These are phyloP conservation scores for Lordiphosa collinella DNA, from an alignment of 1,140 invertebrate genomes.

Conservation along the genomic window DNA sequence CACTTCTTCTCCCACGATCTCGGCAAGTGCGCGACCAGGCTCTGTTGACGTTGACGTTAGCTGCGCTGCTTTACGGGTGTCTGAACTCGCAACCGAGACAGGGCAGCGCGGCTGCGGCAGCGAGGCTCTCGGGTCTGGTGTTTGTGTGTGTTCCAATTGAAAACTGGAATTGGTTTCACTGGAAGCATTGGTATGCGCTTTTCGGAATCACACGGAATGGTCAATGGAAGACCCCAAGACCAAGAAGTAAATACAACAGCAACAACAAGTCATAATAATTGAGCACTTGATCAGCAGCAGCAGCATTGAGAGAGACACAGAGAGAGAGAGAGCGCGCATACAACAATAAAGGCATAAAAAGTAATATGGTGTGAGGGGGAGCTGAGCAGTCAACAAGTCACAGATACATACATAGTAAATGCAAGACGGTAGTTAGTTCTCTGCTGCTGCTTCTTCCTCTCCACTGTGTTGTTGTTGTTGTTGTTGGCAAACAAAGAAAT, in stretches of 20 bases:
- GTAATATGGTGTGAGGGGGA: slow-evolving; percentile 17
- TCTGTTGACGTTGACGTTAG: slow-evolving; percentile 16
- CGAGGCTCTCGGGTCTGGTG: slow-evolving; percentile 5
- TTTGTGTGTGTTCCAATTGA: slow-evolving; percentile 62
- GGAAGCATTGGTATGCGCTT: slow-evolving; percentile 71
- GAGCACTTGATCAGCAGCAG: slow-evolving; percentile 65
- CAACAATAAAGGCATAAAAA: slow-evolving; percentile 8
- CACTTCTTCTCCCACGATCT: slow-evolving; percentile 25
- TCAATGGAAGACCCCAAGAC: slow-evolving; percentile 57
- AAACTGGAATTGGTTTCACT: slow-evolving; percentile 77
- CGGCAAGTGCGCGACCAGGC: slow-evolving; percentile 31
- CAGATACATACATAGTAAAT: slow-evolving; percentile 30
- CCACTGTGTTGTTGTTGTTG: slow-evolving; percentile 25
- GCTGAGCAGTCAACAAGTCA: slow-evolving; percentile 61
- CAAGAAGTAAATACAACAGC: slow-evolving; percentile 35
- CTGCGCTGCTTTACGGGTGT: slow-evolving; percentile 60
- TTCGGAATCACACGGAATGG: slow-evolving; percentile 68
- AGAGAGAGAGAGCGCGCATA: slow-evolving; percentile 6
- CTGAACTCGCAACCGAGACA: slow-evolving; percentile 33
- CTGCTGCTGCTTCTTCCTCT: slow-evolving; percentile 15
- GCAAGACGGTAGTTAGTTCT: slow-evolving; percentile 17
- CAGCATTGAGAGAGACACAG: not conserved
- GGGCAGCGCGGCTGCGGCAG: not conserved
- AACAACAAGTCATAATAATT: slow-evolving; percentile 69
- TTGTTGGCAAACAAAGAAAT: slow-evolving; percentile 57